These are phyloP conservation scores for Luehdorfia chinensis DNA, from an alignment of 1,140 invertebrate genomes.

Conservation along the genomic window DNA sequence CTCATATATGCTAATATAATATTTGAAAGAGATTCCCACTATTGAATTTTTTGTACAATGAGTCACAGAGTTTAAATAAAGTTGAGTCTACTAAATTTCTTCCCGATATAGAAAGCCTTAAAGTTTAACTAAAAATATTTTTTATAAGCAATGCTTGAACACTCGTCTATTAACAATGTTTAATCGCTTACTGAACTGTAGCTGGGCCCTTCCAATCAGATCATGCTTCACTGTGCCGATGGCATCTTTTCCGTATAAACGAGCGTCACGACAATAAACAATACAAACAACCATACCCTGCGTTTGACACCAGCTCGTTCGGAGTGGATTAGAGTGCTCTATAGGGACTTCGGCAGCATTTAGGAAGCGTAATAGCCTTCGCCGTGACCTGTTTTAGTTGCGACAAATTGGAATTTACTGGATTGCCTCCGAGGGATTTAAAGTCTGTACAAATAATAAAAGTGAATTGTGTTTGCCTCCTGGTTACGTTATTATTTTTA, in stretches of 20 bases:
- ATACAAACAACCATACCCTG: constrained; percentile 73
- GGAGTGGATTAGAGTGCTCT: constrained; percentile 73
- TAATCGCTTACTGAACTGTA: not conserved
- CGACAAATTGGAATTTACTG: constrained; percentile 76
- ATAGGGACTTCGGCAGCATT: constrained; percentile 72
- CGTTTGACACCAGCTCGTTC: constrained; percentile 74
- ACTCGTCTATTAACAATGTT: no score
- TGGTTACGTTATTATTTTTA: no score
- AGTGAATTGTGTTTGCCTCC: constrained; percentile 69
- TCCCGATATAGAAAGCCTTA: no score
- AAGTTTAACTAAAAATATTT: no score
- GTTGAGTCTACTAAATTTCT: no score
- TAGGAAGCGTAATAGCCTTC: constrained; percentile 73
- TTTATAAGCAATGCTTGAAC: no score
- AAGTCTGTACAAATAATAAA: constrained; percentile 64
- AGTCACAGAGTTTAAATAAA: no score
- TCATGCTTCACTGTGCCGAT: constrained; percentile 16
- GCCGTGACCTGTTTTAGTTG: constrained; percentile 75
- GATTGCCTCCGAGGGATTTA: constrained; percentile 61
- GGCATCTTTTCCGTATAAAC: constrained; percentile 59
- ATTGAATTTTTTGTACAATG: no score
- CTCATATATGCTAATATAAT: no score
- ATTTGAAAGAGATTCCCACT: no score
- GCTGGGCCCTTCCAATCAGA: not conserved
- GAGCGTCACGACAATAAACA: constrained; percentile 72